phyloP scores from a whole-genome alignment of 2,113 vertebrate species.

The Istiophorus platypterus region DNA sequence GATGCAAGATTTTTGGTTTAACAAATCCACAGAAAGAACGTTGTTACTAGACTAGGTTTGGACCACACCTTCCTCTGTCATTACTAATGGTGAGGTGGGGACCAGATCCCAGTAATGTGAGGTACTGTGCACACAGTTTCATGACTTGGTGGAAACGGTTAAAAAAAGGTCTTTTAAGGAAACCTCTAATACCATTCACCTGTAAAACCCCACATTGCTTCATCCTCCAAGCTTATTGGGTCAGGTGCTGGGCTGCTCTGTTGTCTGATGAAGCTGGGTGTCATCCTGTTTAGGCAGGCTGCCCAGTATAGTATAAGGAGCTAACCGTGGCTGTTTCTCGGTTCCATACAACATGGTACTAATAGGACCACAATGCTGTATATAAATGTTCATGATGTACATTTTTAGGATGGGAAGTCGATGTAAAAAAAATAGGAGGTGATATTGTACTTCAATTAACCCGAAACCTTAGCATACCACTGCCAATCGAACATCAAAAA shows the following conservation, averaged over 20 bases:
- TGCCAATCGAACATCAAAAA: neutral
- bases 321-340: conserved; percentile 11
- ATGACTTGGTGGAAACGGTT: neutral
- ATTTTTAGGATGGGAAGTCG: neutral
- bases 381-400: neutral
- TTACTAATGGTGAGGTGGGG: neutral
- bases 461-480: neutral
- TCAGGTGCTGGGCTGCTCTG: conserved; percentile 1
- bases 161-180: neutral
- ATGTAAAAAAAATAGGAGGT: neutral
- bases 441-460: neutral
- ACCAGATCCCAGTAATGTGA: neutral
- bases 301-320: neutral
- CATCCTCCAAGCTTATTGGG: neutral
- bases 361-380: neutral
- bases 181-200: neutral
- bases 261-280: conserved; percentile 10
- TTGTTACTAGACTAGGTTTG: no score
- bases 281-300: conserved; percentile 9
- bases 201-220: neutral
- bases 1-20: no score
- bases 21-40: no score
- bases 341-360: neutral
- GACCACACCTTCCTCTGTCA: neutral
- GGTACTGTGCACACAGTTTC: neutral